Conservation (phyloP, 2,113 vertebrate genomes). For the Platichthys flesus region DNA sequence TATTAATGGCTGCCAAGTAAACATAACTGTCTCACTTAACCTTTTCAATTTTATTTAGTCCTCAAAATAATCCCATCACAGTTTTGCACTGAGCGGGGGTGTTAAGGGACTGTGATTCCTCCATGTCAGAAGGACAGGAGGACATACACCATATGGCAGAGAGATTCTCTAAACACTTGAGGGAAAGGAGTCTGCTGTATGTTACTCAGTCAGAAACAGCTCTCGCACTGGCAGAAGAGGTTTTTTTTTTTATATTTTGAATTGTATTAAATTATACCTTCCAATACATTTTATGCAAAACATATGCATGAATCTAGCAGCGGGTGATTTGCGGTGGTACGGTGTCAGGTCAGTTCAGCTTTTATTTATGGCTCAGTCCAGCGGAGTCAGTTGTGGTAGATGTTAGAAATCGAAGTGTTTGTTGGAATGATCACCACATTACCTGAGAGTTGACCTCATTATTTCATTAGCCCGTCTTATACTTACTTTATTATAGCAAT, state of each 20-base stretch:
- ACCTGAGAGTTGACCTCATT: not conserved
- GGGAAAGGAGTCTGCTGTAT: not conserved
- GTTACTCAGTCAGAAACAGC: not conserved
- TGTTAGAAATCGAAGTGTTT: not conserved
- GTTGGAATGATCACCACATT: not conserved
- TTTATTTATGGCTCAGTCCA: not conserved
- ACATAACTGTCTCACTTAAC: slow-evolving; percentile 51
- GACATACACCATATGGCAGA: not conserved
- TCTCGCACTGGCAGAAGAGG: not conserved
- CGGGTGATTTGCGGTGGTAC: not conserved
- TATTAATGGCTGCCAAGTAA: slow-evolving; percentile 53
- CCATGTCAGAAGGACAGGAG: slow-evolving; percentile 8
- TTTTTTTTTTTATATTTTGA: not conserved
- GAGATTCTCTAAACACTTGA: not conserved
- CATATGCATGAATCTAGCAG: not conserved
- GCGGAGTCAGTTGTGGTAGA: not conserved
- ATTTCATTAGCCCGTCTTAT: not conserved
- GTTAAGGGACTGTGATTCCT: not conserved
- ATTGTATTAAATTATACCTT: not conserved
- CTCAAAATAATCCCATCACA: slow-evolving; percentile 47
- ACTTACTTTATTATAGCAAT: not conserved
- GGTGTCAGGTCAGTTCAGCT: not conserved
- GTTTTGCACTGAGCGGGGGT: slow-evolving; percentile 14
- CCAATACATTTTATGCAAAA: not conserved
- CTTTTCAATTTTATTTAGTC: slow-evolving; percentile 61